Evolutionary conservation across 2,113 vertebrate genomes (phyloP).

Genomic region (Pterocles burchelli): DNA sequence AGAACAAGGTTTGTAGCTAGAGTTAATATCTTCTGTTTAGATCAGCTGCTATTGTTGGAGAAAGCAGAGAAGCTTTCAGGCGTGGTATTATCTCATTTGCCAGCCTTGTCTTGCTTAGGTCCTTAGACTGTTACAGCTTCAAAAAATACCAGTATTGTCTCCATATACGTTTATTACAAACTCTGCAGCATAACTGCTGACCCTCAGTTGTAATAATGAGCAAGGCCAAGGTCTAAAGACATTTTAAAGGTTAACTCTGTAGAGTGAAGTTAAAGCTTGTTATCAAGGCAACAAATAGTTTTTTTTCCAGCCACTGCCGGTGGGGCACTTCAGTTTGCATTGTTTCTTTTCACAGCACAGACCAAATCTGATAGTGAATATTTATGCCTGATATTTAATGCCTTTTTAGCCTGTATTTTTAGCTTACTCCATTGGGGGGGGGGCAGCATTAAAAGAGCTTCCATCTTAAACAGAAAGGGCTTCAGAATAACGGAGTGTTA

Average conservation of each 20-base stretch:
- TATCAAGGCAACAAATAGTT: not conserved
- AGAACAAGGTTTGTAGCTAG: not conserved
- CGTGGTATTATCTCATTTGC: not conserved
- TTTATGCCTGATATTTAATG: not conserved
- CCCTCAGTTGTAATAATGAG: rapidly evolving
- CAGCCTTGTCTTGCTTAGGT: not conserved
- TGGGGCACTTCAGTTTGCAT: not conserved
- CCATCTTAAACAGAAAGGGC: not conserved
- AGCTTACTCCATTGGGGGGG: rapidly evolving
- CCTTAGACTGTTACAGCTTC: not conserved
- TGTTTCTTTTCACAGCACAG: not conserved
- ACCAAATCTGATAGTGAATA: not conserved
- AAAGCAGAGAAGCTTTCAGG: rapidly evolving
- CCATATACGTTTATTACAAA: rapidly evolving
- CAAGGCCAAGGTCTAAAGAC: not conserved
- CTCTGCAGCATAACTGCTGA: not conserved
- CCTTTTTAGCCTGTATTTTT: not conserved
- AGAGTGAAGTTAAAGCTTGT: not conserved
- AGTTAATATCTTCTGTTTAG: not conserved
- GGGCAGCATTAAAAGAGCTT: not conserved
- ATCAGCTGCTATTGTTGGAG: not conserved
- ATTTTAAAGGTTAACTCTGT: not conserved
- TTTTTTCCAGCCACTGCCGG: not conserved
- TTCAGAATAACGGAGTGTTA: not conserved
- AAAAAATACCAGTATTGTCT: not conserved